Evolutionary conservation across 2,113 vertebrate genomes (phyloP), one percentile per base, ranked within the genome.

Genomic region (Gallinago paraguaiae): DNA sequence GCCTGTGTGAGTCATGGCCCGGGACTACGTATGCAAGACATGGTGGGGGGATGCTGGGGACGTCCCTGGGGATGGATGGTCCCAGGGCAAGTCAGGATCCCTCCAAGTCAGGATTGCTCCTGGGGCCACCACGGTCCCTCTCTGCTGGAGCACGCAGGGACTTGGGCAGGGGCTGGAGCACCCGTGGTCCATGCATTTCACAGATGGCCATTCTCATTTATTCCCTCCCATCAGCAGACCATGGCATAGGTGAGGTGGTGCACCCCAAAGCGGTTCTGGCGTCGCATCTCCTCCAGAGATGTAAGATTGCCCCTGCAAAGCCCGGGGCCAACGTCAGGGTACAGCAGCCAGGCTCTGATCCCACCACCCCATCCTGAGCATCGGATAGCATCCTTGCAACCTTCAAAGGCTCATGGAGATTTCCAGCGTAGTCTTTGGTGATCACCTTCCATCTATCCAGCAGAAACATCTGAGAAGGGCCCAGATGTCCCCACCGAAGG

Each of bases 21-120:
- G 0, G 17, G 25, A 27, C 17, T 14, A 14, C 2, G 13, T 17
- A 8, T 13, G 39, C 2, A 1, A 82, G 63, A 23, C 1, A 0
- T 10, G n/a, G 17, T 2, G 24, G 56, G 39, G 48, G 11, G 56
- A 18, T 41, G 54, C 41, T 57, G 43, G 57, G 57, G 37, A 39
- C 31, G 33, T 25, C 51, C 78, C 57, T 3, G 3, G 17, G 72
- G 39, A 54, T 17, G 45, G 41, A 48, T 1, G 2, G 46, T 39
- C 20, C n/a, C 63, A 43, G 56, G 48, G 59, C 37, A 25, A 27
- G 19, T 11, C 39, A 39, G 39, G 39, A n/a, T 13, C 28, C 33
- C 64, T 57, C 43, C 28, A 27, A 64, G 50, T 17, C 33, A 33
- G 43, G 18, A 43, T n/a, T 56, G 24, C 2, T 78, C 33, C 59